phyloP scores from a whole-genome alignment of 2,888 invertebrate genomes.

The Apeira syringaria region DNA sequence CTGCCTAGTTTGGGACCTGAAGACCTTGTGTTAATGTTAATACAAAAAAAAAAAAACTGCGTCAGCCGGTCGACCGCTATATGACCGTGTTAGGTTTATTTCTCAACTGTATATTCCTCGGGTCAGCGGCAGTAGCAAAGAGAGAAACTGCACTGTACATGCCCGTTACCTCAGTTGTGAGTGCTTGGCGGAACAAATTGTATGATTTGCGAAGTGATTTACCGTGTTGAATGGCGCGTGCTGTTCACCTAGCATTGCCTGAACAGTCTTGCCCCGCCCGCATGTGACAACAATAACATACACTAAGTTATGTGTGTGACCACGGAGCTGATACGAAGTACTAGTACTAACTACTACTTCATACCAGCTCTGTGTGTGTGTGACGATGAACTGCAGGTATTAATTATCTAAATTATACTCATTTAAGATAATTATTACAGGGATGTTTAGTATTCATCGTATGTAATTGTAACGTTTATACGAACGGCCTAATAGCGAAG shows the following conservation, averaged over 20 bases:
- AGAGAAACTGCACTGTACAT: slow-evolving; percentile 37
- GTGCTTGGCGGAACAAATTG: slow-evolving; percentile 49
- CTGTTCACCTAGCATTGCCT: slow-evolving; percentile 20
- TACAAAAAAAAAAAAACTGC: no score
- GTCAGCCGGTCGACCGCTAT: slow-evolving; percentile 2
- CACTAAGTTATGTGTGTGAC: no score
- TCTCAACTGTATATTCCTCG: slow-evolving; percentile 18
- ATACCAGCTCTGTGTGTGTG: no score
- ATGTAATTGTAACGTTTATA: no score
- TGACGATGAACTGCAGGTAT: neutral
- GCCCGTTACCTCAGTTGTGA: slow-evolving; percentile 32
- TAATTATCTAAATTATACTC: neutral
- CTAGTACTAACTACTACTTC: no score
- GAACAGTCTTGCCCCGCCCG: slow-evolving; percentile 45
- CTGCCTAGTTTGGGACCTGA: no score
- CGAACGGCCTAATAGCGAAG: no score
- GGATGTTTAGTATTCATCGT: no score
- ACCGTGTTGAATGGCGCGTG: slow-evolving; percentile 34
- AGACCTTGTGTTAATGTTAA: no score
- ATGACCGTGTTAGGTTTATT: neutral
- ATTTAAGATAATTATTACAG: no score
- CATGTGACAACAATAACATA: slow-evolving; percentile 45
- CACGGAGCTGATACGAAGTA: no score
- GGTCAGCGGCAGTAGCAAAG: slow-evolving; percentile 42
- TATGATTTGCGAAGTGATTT: slow-evolving; percentile 43